Base-by-base conservation (phyloP, 1,140 invertebrate genomes). In the Drosophila ananassae region DNA sequence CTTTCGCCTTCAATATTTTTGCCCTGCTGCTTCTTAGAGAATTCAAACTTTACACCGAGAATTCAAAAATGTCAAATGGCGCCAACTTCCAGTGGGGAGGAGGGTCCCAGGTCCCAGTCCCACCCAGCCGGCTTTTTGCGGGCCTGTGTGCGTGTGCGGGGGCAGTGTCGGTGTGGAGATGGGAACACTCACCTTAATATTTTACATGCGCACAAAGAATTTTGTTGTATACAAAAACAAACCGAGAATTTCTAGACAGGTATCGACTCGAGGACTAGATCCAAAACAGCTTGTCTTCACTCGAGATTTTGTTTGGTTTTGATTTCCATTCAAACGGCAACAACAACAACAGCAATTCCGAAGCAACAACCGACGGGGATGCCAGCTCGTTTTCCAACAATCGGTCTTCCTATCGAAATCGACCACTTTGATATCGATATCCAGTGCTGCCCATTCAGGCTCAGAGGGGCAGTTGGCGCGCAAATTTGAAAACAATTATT, bases 131-230 rank as follows among this genome's bases (percentile, higher is more conserved):
- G 71, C 69, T 60, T 73, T 73, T 73, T 51, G 57, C 7, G 13
- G 13, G 17, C 12, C n/a, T 32, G 39, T 56, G 25, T 22, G 67
- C 12, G 48, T 24, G 21, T 39, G 25, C 2, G 28, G 47, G 21
- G 41, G 5, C 7, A 24, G 12, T 28, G 9, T 24, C 25, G 8
- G 8, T 41, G 37, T 6, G 9, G 51, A 32, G 48, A 41, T 46
- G 28, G 25, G 22, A 7, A 6, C 21, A 76, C 82, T 85, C 47
- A 85, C 82, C 74, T 75, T 73, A 21, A 21, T 72, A 37, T 77
- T 75, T 82, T 77, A 75, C 69, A 81, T 71, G 56, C 59, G 67
- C 73, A 81, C 63, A 74, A 67, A 9, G 25, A 89, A 87, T 82
- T 87, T 89, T 47, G 71, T 68, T 76, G 13, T 39, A 32, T 53